Base-by-base conservation (phyloP, 2,888 invertebrate genomes). In the Hirtodrosophila duncani region DNA sequence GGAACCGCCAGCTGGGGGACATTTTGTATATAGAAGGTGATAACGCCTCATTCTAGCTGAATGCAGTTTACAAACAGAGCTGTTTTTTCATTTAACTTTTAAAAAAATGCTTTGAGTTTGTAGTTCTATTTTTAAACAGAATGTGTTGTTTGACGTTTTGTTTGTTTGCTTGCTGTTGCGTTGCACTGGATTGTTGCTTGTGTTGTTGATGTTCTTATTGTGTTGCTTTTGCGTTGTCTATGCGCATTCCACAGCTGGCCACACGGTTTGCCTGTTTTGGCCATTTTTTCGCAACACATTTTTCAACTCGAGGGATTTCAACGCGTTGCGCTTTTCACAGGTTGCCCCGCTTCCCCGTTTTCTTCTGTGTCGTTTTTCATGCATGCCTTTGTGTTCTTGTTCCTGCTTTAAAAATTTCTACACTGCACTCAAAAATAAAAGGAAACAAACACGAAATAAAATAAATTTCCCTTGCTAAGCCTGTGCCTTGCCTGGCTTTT, bases 221-320 rank as follows among this genome's bases (percentile, higher is more conserved):
- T 55, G 13, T 31, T 42, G 18, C 17, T 14, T 36, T 34, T 36
- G 41, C 11, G 31, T 24, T 45, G 43, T 11, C 43, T 34, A 43
- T 18, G 17, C n/a, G 13, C 27, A 50, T 34, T 21, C 21, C 38
- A 26, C 53, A 63, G 57, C 57, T 66, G 63, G 70, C 70, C 77
- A 63, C 68, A 71, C 77, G 75, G 75, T 71, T 75, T 77, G 66
- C 68, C 70, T 51, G 53, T 38, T 31, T 67, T 72, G 63, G 60
- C 49, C 56, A 62, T 46, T 49, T 67, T 67, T 74, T 70, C 64
- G 39, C 62, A n/a, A 67, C 55, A 70, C 55, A 74, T 67, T 65
- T 74, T 59, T 63, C 56, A 58, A 34, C 44, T 64, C 33, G 50
- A 39, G 33, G 63, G 46, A 53, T 61, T 58, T 55, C 57, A 68